Percentiles rank a stretch among this genome's conserved stretches.
Conservation (phyloP, 2,797 vertebrate species). For the Loris lydekkerianus region DNA sequence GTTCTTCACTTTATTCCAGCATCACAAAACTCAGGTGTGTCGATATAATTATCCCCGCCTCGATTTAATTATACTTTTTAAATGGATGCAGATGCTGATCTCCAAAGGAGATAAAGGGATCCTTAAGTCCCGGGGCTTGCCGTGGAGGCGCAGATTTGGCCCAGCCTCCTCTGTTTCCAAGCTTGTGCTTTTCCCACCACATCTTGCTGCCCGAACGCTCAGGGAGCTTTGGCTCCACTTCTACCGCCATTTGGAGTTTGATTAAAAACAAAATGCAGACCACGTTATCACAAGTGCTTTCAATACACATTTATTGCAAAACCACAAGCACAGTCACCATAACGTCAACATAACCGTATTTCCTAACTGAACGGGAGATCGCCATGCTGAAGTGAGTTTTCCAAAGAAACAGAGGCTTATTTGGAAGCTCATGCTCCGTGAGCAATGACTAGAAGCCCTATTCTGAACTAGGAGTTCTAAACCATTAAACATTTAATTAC, state of each 20-base stretch:
- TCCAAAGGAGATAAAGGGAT: neutral
- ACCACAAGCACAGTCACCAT: constrained; percentile 69
- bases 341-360: constrained; percentile 64
- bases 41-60: neutral
- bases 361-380: constrained; percentile 58
- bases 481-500: constrained; percentile 82
- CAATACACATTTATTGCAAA: constrained; percentile 77
- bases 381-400: neutral
- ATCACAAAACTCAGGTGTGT: neutral
- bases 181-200: constrained; percentile 10
- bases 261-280: constrained; percentile 79
- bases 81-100: neutral
- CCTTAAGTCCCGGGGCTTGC: neutral
- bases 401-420: constrained; percentile 18
- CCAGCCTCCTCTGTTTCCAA: neutral
- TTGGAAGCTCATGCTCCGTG: neutral
- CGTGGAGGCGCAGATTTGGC: neutral
- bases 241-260: constrained; percentile 80
- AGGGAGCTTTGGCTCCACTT: constrained; percentile 70
- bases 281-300: constrained; percentile 68
- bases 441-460: constrained; percentile 57
- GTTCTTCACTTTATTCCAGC: neutral
- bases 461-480: constrained; percentile 74
- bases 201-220: constrained; percentile 40
- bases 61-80: neutral